Base-by-base conservation (phyloP, 2,888 invertebrate species). In the Julus scanicus region DNA sequence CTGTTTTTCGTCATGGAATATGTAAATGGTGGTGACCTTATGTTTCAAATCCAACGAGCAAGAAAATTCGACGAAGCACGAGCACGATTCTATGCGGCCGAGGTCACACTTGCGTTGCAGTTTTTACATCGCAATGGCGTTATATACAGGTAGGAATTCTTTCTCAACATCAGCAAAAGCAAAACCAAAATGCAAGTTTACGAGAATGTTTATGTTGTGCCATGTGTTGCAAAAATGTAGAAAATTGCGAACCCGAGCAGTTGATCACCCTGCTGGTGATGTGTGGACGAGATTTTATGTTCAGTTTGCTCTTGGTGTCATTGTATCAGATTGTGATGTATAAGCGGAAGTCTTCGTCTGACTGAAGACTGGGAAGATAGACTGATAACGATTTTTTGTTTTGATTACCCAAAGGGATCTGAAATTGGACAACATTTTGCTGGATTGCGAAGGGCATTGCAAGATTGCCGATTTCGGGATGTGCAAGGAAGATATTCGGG, bases 1-100 rank as follows among this genome's bases (percentile, higher is more conserved):
- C 94, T 99, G 90, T 99, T 99, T 94, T 99, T 99, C 93, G 98
- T 99, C 90, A 99, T 99, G 99, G 99, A 99, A 93, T 99, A 99
- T 93, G 99, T 99, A 88, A 98, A 99, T 93, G 99, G 99, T 90
- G 99, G 99, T 91, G 99, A 97, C 93, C 94, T 99, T 91, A 99
- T 99, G 98, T 99, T 99, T 94, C 99, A 99, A 95, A 99, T 99
- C 91, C 99, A 99, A 93, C 95, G 97, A 91, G 98, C 99, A 89
- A 94, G 99, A 90, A 99, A 99, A 93, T 99, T 99, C 93, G 99
- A 99, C 93, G 99, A 99, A 93, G 95, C 97, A 0, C 94, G 94
- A 86, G 99, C 99, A 29, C 95, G 97, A 92, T 98, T 99, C 93
- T 99, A 99, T 93, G 98, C 99, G 84, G 99, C 99, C 63, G 99